A percentile compares a stretch with the other conserved stretches of the same genome.
phyloP scores from a whole-genome alignment of 2,888 invertebrate species.

The Rhingia campestris region DNA sequence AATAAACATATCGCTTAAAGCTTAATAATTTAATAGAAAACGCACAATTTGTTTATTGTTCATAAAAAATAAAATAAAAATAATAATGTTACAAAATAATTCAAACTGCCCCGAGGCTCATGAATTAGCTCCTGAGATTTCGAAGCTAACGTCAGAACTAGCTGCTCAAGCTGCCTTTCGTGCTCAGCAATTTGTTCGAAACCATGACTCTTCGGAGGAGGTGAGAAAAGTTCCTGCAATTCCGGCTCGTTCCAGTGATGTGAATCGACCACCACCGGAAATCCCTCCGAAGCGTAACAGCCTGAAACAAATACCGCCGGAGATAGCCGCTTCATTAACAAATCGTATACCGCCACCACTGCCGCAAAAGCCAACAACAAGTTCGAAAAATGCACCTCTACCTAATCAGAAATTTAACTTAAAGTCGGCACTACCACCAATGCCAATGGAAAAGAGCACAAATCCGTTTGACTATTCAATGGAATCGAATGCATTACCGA shows the following conservation, averaged over 20 bases:
- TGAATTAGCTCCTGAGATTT: constrained; percentile 81
- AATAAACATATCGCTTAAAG: constrained; percentile 47
- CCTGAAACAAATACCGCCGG: constrained; percentile 80
- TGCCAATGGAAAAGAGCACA: constrained; percentile 80
- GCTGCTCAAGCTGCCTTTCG: constrained; percentile 82
- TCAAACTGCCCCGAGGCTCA: constrained; percentile 73
- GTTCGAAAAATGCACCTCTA: constrained; percentile 81
- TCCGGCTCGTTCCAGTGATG: constrained; percentile 80
- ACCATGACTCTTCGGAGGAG: constrained; percentile 74
- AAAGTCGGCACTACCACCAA: constrained; percentile 76
- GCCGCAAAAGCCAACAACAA: constrained; percentile 81
- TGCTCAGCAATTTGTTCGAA: constrained; percentile 80
- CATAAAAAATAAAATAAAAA: constrained; percentile 4
- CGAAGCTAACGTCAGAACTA: constrained; percentile 81
- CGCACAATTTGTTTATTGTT: constrained; percentile 53
- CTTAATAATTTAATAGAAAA: constrained; percentile 5
- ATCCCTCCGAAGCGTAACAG: constrained; percentile 82
- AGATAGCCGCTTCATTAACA: constrained; percentile 62
- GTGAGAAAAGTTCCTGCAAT: constrained; percentile 80
- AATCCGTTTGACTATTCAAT: constrained; percentile 79
- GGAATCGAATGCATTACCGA: constrained; percentile 30
- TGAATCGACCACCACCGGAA: constrained; percentile 80
- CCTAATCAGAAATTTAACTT: constrained; percentile 80
- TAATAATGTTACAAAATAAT: constrained; percentile 76
- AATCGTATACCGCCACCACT: constrained; percentile 80